Conservation (phyloP, 2,797 vertebrate species). For the Alcedo quadribrachys region DNA sequence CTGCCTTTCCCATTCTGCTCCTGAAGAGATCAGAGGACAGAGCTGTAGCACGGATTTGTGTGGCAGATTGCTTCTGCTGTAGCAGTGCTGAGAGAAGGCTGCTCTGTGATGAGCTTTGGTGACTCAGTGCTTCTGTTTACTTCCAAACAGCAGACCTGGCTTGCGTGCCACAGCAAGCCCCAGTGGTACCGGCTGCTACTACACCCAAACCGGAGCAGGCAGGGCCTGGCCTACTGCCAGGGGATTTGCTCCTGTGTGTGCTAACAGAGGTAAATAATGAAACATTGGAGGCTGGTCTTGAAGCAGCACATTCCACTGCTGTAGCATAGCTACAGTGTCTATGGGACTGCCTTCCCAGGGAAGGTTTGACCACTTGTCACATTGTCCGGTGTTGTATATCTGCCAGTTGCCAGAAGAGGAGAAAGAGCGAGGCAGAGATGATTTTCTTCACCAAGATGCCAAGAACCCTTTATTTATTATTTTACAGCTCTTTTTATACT, state of each 20-base stretch:
- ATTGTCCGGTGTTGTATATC: too few relatives aligned
- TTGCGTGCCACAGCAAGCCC: background rate
- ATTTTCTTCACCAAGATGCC: too few relatives aligned
- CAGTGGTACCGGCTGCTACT: fast-evolving
- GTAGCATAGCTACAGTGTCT: background rate
- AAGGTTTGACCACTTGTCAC: background rate
- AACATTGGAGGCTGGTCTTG: background rate
- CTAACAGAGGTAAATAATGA: background rate
- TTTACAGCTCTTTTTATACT: too few relatives aligned
- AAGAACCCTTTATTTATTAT: too few relatives aligned
- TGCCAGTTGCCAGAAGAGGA: too few relatives aligned
- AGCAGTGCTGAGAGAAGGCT: background rate
- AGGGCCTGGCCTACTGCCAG: background rate
- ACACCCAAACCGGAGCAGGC: background rate
- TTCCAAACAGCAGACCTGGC: background rate
- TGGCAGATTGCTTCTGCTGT: background rate
- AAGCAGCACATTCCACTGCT: background rate
- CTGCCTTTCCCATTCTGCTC: background rate
- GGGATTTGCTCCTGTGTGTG: fast-evolving
- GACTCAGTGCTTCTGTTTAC: background rate
- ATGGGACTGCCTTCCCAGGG: background rate
- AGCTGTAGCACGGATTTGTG: background rate
- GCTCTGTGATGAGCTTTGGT: background rate
- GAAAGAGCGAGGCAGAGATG: too few relatives aligned
- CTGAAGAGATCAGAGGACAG: background rate